Conservation (phyloP, 2,113 vertebrate genomes). For the Symphodus melops region DNA sequence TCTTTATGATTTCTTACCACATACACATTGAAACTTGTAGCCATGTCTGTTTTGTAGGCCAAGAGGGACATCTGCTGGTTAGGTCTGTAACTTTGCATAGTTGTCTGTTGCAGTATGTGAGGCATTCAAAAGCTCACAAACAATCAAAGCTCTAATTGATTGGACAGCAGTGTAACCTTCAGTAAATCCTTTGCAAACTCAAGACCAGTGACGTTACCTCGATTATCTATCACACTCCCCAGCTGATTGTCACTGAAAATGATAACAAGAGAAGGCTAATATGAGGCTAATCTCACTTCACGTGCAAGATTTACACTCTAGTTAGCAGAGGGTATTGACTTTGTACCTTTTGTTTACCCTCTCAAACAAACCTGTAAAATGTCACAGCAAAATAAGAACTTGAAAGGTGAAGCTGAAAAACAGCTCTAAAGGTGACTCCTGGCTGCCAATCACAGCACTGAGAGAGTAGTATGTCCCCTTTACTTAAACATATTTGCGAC, state of each 20-base stretch:
- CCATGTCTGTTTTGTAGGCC: slow-evolving; percentile 9
- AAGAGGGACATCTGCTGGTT: slow-evolving; percentile 67
- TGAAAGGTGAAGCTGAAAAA: not conserved
- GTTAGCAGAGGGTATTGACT: not conserved
- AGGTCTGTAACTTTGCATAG: not conserved
- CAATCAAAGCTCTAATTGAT: not conserved
- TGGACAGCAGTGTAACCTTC: not conserved
- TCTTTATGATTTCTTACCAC: not conserved
- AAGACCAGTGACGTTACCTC: slow-evolving; percentile 4
- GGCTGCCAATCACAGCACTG: slow-evolving; percentile 10
- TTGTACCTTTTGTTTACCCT: not conserved
- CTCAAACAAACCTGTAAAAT: slow-evolving; percentile 33
- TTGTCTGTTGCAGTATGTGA: not conserved
- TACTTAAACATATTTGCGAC: slow-evolving; percentile 16
- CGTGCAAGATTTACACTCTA: slow-evolving; percentile 25
- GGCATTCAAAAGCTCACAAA: not conserved
- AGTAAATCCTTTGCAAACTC: slow-evolving; percentile 15
- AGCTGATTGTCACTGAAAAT: slow-evolving; percentile 21
- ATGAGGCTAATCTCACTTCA: slow-evolving; percentile 20
- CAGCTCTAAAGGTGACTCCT: not conserved
- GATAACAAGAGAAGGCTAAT: slow-evolving; percentile 10
- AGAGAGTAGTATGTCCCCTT: not conserved
- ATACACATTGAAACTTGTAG: not conserved
- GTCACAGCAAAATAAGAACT: not conserved
- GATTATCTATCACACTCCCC: not conserved